Conservation (phyloP, 2,113 vertebrate species). For the Rattus rattus region DNA sequence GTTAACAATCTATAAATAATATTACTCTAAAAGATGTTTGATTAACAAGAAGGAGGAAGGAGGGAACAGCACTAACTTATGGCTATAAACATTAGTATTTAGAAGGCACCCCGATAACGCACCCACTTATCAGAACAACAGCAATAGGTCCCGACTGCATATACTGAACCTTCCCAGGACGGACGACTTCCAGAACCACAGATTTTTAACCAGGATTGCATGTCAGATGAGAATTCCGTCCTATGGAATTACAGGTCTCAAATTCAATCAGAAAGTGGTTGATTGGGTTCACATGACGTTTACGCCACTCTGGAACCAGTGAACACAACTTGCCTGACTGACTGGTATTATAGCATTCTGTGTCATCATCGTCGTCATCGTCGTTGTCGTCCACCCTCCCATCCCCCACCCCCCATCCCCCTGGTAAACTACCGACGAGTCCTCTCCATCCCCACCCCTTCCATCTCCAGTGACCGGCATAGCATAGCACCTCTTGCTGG, state of each 20-base stretch:
- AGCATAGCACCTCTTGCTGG: not conserved
- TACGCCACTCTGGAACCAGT: not conserved
- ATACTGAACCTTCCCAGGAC: not conserved
- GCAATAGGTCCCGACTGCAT: not conserved
- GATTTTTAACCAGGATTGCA: too few relatives aligned
- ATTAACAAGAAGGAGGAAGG: not conserved
- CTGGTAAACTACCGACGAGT: not conserved
- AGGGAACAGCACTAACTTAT: not conserved
- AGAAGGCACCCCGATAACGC: not conserved
- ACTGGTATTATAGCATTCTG: too few relatives aligned
- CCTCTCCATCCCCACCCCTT: not conserved
- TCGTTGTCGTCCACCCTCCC: too few relatives aligned
- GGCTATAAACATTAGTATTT: not conserved
- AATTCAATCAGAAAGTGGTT: not conserved
- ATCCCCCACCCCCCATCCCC: too few relatives aligned
- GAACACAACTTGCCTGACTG: too few relatives aligned
- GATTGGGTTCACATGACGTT: not conserved
- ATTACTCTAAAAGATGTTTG: not conserved
- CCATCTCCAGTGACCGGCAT: not conserved
- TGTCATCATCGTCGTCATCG: not conserved
- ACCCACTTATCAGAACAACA: not conserved
- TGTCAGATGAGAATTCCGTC: not conserved
- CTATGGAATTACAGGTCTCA: not conserved
- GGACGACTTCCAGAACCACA: not conserved
- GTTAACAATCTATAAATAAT: not conserved